Evolutionary conservation across 1,140 invertebrate species (phyloP), one percentile per base, ranked within the genome.

Genomic region (Drosophila cardini): DNA sequence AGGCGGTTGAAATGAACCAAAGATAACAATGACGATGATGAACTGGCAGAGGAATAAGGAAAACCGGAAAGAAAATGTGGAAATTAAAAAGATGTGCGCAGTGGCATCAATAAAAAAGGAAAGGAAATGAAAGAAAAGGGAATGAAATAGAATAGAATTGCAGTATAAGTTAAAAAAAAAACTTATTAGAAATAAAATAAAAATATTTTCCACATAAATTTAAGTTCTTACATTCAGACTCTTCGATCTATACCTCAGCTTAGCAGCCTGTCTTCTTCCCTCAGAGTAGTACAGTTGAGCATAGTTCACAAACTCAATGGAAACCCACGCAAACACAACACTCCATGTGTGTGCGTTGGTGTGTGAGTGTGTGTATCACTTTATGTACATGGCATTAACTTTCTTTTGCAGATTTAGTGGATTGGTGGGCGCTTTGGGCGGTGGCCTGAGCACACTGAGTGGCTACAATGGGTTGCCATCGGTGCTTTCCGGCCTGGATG

Each of bases 401-500:
- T 76, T 53, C 70, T 78, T 58, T 67, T 76, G 90, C 82, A 95
- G 96, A 92, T 95, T 97, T 82, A 94, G 95, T 76, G 95, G 95
- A 45, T 92, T 96, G 43, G 94, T 95, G 8, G 95, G 95, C 18
- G 94, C 95, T 13, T 90, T 96, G 11, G 94, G 95, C 10, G 94
- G 94, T 53, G 90, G 93, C 5, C 80, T 94, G 45, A 91, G 91
- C 78, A 91, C 90, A 42, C 85, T 94, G n/a, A 93, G 93, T 42
- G 95, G 95, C 1, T 96, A 96, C 92, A 96, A 96, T 82, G 96
- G 96, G 11, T 93, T 97, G 38, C 96, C 96, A 0, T 96, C 96
- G 1, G 95, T 97, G 16, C 96, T 96, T 93, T 96, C 95, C 3
- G 96, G 96, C 10, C 91, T 97, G 11, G 96, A 97, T 77, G 96